These are phyloP conservation scores for Andrena hattorfiana DNA, from an alignment of 2,888 invertebrate genomes.

Conservation along the genomic window DNA sequence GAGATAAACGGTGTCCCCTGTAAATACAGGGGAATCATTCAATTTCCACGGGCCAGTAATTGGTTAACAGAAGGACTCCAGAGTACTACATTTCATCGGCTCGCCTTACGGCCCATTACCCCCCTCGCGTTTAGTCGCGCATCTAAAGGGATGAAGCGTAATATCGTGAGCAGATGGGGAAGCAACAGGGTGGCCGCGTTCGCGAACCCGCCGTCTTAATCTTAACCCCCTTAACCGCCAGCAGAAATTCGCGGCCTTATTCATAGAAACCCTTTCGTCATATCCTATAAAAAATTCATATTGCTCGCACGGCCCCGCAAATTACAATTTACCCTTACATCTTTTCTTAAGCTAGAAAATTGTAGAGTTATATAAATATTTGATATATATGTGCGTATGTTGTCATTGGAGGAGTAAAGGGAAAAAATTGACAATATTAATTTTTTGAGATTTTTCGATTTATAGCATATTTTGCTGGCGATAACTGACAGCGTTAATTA, in stretches of 20 bases:
- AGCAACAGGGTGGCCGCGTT: conserved; percentile 36
- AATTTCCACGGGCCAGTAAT: conserved; percentile 43
- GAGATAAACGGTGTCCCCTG: conserved; percentile 21
- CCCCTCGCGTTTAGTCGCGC: conserved; percentile 24
- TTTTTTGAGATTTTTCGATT: too few species aligned
- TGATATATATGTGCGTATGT: neutral
- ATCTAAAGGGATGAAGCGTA: conserved; percentile 26
- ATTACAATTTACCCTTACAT: neutral
- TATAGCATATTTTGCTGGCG: too few species aligned
- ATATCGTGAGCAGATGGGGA: conserved; percentile 27
- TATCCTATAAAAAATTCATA: neutral
- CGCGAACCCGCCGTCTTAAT: conserved; percentile 19
- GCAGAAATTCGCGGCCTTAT: neutral
- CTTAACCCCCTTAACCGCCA: neutral
- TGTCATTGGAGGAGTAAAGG: too few species aligned
- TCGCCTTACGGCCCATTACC: conserved; percentile 31
- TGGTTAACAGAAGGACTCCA: conserved; percentile 36
- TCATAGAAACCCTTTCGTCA: neutral
- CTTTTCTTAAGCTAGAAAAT: neutral
- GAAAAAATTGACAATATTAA: too few species aligned
- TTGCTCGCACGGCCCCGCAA: neutral
- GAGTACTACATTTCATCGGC: conserved; percentile 20
- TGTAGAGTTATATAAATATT: neutral
- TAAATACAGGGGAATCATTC: conserved; percentile 36
- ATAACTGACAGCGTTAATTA: conserved; percentile 2